Evolutionary conservation across 2,888 invertebrate genomes (phyloP).

Genomic region (Tetranychus piercei): DNA sequence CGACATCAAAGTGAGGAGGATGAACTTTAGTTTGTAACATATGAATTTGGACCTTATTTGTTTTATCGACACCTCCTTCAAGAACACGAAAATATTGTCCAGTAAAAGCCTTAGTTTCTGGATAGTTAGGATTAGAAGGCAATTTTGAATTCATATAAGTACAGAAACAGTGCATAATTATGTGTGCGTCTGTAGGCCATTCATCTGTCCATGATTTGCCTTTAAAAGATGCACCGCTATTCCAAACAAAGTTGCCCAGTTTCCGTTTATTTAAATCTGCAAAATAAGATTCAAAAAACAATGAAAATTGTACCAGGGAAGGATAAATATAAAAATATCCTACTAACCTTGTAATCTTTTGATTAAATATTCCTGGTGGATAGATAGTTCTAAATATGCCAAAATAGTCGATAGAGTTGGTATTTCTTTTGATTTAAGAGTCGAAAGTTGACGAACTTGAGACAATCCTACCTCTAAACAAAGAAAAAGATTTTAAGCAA

Average conservation of each 20-base stretch:
- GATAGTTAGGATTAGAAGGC: slow-evolving; percentile 35
- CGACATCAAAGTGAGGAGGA: slow-evolving; percentile 50
- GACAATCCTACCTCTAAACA: slow-evolving; percentile 45
- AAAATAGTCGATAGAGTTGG: slow-evolving; percentile 46
- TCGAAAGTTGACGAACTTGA: slow-evolving; percentile 50
- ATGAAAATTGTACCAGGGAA: not conserved
- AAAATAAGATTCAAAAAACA: slow-evolving; percentile 17
- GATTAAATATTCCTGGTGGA: slow-evolving; percentile 68
- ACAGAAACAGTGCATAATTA: slow-evolving; percentile 63
- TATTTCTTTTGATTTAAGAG: slow-evolving; percentile 39
- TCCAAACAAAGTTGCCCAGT: slow-evolving; percentile 73
- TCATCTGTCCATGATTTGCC: slow-evolving; percentile 60
- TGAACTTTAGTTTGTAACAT: slow-evolving; percentile 45
- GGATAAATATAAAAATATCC: not conserved
- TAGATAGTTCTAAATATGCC: slow-evolving; percentile 59
- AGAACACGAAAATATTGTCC: slow-evolving; percentile 33
- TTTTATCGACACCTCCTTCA: slow-evolving; percentile 35
- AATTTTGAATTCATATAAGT: slow-evolving; percentile 68
- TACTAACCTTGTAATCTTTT: slow-evolving; percentile 46
- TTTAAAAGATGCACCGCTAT: slow-evolving; percentile 52
- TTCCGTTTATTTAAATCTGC: slow-evolving; percentile 57
- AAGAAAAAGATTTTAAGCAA: not conserved
- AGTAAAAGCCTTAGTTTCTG: slow-evolving; percentile 35
- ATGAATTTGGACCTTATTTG: slow-evolving; percentile 32
- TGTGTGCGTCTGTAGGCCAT: slow-evolving; percentile 70